Conservation (phyloP, 2,113 vertebrate species). For the Bettongia penicillata region DNA sequence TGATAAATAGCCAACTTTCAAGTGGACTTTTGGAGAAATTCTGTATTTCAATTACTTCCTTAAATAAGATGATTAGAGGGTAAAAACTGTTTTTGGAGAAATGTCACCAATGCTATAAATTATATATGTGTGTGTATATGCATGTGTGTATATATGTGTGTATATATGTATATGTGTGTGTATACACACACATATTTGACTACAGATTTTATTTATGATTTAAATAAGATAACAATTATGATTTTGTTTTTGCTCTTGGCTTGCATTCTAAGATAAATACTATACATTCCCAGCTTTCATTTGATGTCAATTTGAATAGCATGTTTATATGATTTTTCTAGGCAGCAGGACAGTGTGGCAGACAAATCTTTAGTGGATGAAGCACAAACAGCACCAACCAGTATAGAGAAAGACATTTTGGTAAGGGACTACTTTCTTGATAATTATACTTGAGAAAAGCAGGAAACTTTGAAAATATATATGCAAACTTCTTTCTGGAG, state of each 20-base stretch:
- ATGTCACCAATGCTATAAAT: neutral
- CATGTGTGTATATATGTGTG: no score
- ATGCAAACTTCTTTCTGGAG: neutral
- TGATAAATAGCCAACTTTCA: neutral
- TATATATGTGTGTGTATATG: neutral
- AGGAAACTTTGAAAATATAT: neutral
- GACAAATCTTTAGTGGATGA: slow-evolving; percentile 66
- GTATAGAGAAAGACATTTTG: slow-evolving; percentile 83
- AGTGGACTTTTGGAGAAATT: neutral
- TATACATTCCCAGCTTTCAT: neutral
- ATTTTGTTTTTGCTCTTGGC: slow-evolving; percentile 18
- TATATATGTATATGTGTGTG: no score
- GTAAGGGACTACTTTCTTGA: slow-evolving; percentile 73
- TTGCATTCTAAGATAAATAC: neutral
- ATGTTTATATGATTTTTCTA: slow-evolving; percentile 61
- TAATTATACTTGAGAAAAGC: neutral
- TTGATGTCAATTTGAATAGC: neutral
- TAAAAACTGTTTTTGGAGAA: neutral
- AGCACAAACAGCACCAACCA: slow-evolving; percentile 37
- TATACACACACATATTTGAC: neutral
- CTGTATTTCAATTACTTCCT: neutral
- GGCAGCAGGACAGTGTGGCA: slow-evolving; percentile 79
- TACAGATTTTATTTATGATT: slow-evolving; percentile 20
- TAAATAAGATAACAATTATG: neutral
- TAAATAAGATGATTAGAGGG: neutral